Evolutionary conservation across 2,888 invertebrate genomes (phyloP), one percentile per base, ranked within the genome.

Genomic region (Dynastes grantii): DNA sequence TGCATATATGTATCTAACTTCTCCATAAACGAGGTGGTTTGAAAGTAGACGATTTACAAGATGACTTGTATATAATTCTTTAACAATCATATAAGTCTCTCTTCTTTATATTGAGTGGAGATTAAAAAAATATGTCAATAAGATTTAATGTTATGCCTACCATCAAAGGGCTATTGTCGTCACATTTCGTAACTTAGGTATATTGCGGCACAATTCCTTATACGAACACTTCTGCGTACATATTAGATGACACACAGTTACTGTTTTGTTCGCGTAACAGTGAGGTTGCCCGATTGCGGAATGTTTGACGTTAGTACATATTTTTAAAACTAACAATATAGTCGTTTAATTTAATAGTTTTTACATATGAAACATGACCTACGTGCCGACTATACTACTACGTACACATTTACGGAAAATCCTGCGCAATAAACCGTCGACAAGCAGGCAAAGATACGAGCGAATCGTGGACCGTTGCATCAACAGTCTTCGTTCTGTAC

Each of bases 371-470:
- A 29, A 32, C 29, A 61, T 32, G 63, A 27, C 55, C 55, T 22
- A 58, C 53, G 27, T 22, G 27, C 22, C 22, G 22, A n/a, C 8
- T 58, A 22, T 4, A 16, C 55, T 58, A 22, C 5, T 2, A 32
- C 32, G 5, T 55, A 55, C 55, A 55, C 55, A 55, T 55, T n/a
- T 55, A 55, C 55, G 22, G 55, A 49, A 51, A 27, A 67, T 55
- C 76, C 64, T 76, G 76, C 76, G 76, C 76, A 68, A 58, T 67
- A 76, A 58, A 64, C 51, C 13, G 68, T 68, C 29, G 29, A 27
- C 29, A 32, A 11, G 2, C 76, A 68, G 32, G 76, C 58, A 45
- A 67, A 76, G 68, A 76, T 51, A 55, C 22, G 53, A 76, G 51
- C 55, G 16, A 22, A 29, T 76, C 76, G 76, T 67, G 67, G 55